Conservation (phyloP, 2,888 invertebrate genomes). For the Eilema depressum region DNA sequence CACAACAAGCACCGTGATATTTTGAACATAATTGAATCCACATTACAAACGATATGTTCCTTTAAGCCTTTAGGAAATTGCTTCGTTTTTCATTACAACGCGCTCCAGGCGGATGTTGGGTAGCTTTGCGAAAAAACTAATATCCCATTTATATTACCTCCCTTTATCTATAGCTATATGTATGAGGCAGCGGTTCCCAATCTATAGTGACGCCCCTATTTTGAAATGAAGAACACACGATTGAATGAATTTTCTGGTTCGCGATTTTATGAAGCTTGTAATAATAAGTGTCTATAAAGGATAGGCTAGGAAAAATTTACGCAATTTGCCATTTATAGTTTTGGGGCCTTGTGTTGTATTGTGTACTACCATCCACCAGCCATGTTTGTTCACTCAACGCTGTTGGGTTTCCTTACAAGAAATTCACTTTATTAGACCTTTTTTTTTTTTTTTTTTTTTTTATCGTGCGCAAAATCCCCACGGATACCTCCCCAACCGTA, state of each 20-base stretch:
- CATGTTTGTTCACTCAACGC: no score
- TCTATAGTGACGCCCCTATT: constrained; percentile 33
- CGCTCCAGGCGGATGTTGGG: constrained; percentile 69
- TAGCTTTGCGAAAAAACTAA: constrained; percentile 80
- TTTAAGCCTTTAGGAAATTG: constrained; percentile 71
- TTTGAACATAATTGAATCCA: constrained; percentile 34
- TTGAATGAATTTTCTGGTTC: not conserved
- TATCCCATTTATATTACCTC: constrained; percentile 80
- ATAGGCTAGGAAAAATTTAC: not conserved
- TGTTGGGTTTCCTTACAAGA: not conserved
- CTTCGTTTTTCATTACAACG: constrained; percentile 80
- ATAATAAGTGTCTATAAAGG: not conserved
- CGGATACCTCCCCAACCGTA: no score
- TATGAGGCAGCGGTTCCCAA: constrained; percentile 47
- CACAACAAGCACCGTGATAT: constrained; percentile 27
- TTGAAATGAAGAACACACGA: not conserved
- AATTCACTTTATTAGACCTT: not conserved
- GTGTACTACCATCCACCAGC: no score
- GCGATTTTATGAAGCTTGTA: not conserved
- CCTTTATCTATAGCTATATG: constrained; percentile 56
- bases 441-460: no score
- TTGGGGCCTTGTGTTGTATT: not conserved
- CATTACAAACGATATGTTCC: constrained; percentile 49
- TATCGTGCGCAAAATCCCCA: no score
- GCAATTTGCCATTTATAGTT: not conserved